Conservation (phyloP, 2,888 invertebrate genomes). For the Seladonia tumulorum region DNA sequence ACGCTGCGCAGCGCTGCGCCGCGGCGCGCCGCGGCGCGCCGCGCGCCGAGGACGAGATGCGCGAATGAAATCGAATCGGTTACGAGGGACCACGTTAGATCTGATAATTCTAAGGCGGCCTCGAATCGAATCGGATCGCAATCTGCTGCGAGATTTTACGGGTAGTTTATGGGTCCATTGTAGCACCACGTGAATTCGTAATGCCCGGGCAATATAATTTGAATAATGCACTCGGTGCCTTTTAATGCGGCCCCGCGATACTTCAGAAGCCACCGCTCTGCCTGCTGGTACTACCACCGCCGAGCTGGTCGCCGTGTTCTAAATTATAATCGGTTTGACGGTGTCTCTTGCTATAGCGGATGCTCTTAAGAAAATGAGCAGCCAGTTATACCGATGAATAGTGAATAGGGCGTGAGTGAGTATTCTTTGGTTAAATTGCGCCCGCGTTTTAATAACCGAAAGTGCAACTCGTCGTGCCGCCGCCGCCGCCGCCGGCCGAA, state of each 20-base stretch:
- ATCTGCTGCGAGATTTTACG: slow-evolving; percentile 26
- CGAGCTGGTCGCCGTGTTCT: slow-evolving; percentile 1
- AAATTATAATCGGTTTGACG: slow-evolving; percentile 23
- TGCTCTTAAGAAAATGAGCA: slow-evolving; percentile 46
- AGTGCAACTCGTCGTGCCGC: slow-evolving; percentile 2
- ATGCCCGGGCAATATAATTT: slow-evolving; percentile 38
- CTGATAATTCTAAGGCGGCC: slow-evolving; percentile 21
- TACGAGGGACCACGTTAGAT: slow-evolving; percentile 17
- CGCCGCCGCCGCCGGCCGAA: background rate
- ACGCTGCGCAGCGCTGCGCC: background rate
- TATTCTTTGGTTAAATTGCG: slow-evolving; percentile 31
- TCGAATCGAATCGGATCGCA: slow-evolving; percentile 24
- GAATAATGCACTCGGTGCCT: slow-evolving; percentile 37
- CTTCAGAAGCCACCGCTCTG: background rate
- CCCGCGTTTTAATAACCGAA: slow-evolving; percentile 21
- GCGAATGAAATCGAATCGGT: slow-evolving; percentile 17
- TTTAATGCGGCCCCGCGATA: slow-evolving; percentile 21
- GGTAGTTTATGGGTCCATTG: slow-evolving; percentile 18
- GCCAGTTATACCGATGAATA: slow-evolving; percentile 26
- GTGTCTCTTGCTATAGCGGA: slow-evolving; percentile 17
- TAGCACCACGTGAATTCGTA: slow-evolving; percentile 35
- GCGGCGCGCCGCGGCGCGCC: background rate
- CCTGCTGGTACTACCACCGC: background rate
- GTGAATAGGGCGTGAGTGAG: slow-evolving; percentile 21
- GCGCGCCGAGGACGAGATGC: background rate